Base-by-base conservation (phyloP, 2,113 vertebrate species). In the Damaliscus lunatus region DNA sequence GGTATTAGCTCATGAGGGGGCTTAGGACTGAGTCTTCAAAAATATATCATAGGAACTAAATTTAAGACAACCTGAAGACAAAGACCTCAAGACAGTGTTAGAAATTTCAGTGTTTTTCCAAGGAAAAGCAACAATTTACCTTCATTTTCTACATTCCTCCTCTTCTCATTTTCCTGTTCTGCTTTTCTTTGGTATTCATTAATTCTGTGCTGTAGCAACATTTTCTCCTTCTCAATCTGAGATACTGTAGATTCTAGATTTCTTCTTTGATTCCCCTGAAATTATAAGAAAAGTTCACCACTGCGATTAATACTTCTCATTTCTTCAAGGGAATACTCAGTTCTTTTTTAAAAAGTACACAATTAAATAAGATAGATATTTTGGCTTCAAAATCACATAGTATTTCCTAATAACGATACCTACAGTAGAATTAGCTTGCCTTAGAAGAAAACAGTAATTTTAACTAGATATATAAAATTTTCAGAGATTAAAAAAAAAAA, bases 71-170 rank as follows among this genome's bases (percentile, higher is more conserved):
- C 3, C 6, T 89, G 46, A 78, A 43, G 59, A 88, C 17, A 93
- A 91, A 93, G 57, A 94, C 23, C 8, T 80, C 53, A 57, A 60
- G 16, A 82, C 27, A 88, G 15, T 90, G 53, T 82, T 40, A 85
- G 40, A 92, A 4, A 94, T 59, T 83, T 7, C 16, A 88, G 6
- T 25, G 11, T 89, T 96, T 96, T 82, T 91, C 19, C 83, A 91
- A 62, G 0, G 1, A 40, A 74, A 74, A 46, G 25, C 53, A 85
- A 96, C 84, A 98, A 98, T 98, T 96, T 98, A 99, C 99, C 99
- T 99, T 99, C 99, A 95, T 99, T 99, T 99, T 99, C 99, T 97
- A 99, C 88, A 98, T 99, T 99, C 83, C 99, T 99, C 53, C 99
- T 99, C 98, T 99, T 99, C 97, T 99, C 99, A 74, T 99, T 99